These are phyloP conservation scores for Oegoconia quadripuncta DNA, from an alignment of 2,888 invertebrate genomes.

Conservation along the genomic window DNA sequence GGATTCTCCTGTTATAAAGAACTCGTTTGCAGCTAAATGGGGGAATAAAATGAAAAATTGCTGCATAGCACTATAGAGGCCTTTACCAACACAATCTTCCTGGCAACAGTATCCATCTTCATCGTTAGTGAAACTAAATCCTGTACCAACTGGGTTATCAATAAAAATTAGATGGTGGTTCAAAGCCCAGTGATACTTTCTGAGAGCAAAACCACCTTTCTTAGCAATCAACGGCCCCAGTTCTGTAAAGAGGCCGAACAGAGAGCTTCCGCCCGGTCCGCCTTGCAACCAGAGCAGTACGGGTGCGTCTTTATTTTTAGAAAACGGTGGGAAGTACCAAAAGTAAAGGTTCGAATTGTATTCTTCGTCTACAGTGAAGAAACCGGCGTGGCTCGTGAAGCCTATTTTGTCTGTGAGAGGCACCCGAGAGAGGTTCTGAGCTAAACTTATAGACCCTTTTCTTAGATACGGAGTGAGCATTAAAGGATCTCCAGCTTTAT, in stretches of 20 bases:
- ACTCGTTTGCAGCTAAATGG: constrained; percentile 66
- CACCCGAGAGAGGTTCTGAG: constrained; percentile 58
- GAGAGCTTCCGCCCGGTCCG: constrained; percentile 76
- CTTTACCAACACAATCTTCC: constrained; percentile 75
- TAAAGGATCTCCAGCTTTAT: constrained; percentile 62
- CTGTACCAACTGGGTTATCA: constrained; percentile 82
- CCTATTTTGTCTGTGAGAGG: constrained; percentile 51
- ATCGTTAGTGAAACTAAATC: constrained; percentile 81
- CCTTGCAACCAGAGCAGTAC: constrained; percentile 79
- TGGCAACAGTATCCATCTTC: constrained; percentile 74
- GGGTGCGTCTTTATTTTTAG: constrained; percentile 56
- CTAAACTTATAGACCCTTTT: constrained; percentile 66
- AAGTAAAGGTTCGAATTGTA: constrained; percentile 80
- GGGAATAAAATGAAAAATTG: constrained; percentile 82
- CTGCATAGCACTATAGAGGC: constrained; percentile 68
- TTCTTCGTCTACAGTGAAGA: constrained; percentile 79
- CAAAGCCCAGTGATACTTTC: constrained; percentile 79
- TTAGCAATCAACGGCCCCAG: constrained; percentile 78
- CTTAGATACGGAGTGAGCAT: constrained; percentile 79
- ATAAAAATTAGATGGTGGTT: constrained; percentile 80
- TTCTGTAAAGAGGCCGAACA: constrained; percentile 79
- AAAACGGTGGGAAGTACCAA: constrained; percentile 81
- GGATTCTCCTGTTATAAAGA: constrained; percentile 82
- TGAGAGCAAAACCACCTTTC: constrained; percentile 44
- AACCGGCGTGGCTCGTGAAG: constrained; percentile 79